These are phyloP conservation scores for Clarias magur DNA, from an alignment of 2,113 vertebrate genomes.

Conservation along the genomic window DNA sequence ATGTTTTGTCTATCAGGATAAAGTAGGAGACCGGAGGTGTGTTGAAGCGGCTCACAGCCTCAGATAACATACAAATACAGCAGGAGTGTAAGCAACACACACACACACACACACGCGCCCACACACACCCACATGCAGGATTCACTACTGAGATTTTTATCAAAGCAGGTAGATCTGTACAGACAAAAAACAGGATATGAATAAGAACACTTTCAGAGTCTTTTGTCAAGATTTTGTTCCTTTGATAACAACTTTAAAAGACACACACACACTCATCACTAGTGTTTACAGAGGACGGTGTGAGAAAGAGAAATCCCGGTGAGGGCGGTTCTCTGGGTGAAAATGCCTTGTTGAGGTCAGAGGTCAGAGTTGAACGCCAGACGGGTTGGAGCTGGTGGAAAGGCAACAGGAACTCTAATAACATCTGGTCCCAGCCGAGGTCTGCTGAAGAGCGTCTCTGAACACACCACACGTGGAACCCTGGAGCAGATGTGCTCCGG, in stretches of 20 bases:
- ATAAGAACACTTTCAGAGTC: neutral
- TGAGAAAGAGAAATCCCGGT: no score
- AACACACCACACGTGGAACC: no score
- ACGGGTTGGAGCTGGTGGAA: no score
- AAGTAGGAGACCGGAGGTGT: slow-evolving; percentile 63
- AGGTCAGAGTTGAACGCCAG: no score
- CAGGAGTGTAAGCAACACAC: neutral
- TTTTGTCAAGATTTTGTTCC: neutral
- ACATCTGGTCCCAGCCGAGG: no score
- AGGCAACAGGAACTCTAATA: no score
- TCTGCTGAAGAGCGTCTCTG: no score
- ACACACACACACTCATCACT: no score
- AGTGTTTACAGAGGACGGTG: no score
- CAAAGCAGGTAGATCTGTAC: neutral
- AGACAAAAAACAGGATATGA: slow-evolving; percentile 15
- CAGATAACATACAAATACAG: slow-evolving; percentile 59
- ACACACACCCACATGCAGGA: neutral
- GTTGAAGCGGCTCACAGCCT: slow-evolving; percentile 53
- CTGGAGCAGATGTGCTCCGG: no score
- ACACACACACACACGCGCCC: slow-evolving; percentile 1
- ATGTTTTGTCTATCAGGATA: slow-evolving; percentile 74
- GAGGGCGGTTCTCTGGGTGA: no score
- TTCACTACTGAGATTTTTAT: slow-evolving; percentile 1
- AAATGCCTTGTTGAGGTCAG: no score
- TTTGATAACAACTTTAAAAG: neutral